Base-by-base conservation (phyloP, 2,113 vertebrate species). In the Nothocercus nigrocapillus region DNA sequence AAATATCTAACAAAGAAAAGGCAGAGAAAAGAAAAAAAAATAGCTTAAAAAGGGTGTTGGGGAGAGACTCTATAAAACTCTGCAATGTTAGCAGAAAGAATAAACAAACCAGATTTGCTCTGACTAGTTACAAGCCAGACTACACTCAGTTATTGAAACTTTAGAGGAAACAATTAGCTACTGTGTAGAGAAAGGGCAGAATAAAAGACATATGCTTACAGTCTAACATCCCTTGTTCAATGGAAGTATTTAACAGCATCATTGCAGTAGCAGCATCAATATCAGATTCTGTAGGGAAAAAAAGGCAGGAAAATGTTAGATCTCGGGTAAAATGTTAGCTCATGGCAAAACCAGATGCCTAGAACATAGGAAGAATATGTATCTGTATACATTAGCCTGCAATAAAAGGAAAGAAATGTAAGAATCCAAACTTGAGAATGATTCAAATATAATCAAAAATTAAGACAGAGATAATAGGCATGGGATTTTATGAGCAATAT, bases 171-270 rank as follows among this genome's bases (percentile, higher is more conserved):
- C 12, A 25, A 54, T 69, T 79, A 92, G 67, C 56, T 85, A 28
- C 24, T 38, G 25, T 54, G 12, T 5, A 89, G 61, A 78, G 63
- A 54, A 80, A 78, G 75, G 80, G 30, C 5, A 59, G 11, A 79
- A 6, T 67, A 70, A 93, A 94, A 94, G 34, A 25, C 34, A 88
- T 80, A 95, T 96, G 98, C 99, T 99, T 99, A 99, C 99, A 99
- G 97, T 99, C 98, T 97, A 99, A 97, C 98, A 99, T 98, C 96
- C 98, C 98, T 98, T 99, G 99, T 97, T 99, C 98, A 92, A 99
- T 99, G 97, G 99, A 99, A 98, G 99, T 99, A 98, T 99, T 99
- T 98, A 99, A 98, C 97, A 99, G 99, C 99, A 99, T 99, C 99
- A 99, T 99, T 95, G 99, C 99, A 97, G 99, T 99, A 98, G 99